Base-by-base conservation (phyloP, 2,888 invertebrate species). In the Acanthopleura granulata region DNA sequence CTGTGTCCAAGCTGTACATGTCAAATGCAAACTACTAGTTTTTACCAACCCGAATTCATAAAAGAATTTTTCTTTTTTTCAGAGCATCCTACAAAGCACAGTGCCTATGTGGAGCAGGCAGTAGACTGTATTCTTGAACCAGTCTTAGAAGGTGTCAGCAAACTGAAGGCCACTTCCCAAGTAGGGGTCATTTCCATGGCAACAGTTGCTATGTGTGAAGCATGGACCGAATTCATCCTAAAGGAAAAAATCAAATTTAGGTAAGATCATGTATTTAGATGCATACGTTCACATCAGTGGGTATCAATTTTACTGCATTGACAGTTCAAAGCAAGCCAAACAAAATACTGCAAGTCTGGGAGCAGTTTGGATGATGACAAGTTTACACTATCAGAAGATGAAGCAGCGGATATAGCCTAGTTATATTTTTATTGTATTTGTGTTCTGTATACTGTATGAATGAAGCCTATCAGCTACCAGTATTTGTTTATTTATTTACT, bases 161-260 rank as follows among this genome's bases (percentile, higher is more conserved):
- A 87, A 75, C 82, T 89, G 18, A 85, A 82, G 49, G 76, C 82
- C 27, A 81, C 85, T 6, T 83, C 88, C 30, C 89, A 88, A 77
- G 83, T 89, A 30, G 78, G 84, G 61, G 86, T 84, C 49, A 80
- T 89, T 71, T 87, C 89, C 72, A 80, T 85, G 77, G 87, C 87
- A 62, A 84, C 85, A 14, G 84, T 83, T 12, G 83, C 87, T 14
- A 79, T 89, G 62, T 87, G 88, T 81, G 86, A 89, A 62, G 87
- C 89, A 9, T 89, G 88, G 88, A 86, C 86, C 73, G 78, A 83
- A 25, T 75, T 83, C 72, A 88, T 90, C 51, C 83, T 89, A 71
- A 82, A 83, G 74, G 86, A 89, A 74, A 89, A 87, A 76, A 86
- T 89, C 75, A 85, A 85, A 71, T 90, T 90, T 78, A 90, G 90